phyloP scores from a whole-genome alignment of 2,797 vertebrate genomes.

The Phalloptychus januarius region DNA sequence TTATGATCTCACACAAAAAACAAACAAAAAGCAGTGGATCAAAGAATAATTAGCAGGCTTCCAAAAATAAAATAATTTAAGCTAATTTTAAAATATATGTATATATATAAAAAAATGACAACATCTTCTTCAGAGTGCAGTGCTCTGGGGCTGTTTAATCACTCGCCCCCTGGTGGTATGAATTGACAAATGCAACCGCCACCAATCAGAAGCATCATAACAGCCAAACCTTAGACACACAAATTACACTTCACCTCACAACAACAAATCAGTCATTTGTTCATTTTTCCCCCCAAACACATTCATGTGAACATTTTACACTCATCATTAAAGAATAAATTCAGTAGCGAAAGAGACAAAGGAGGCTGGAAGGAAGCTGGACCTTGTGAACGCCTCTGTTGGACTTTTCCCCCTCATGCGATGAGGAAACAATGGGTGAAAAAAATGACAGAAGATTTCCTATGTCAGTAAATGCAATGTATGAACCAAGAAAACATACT shows the following conservation, averaged over 20 bases:
- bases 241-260: constrained; percentile 48
- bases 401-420: constrained; percentile 13
- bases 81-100: constrained; percentile 42
- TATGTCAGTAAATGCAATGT: constrained; percentile 50
- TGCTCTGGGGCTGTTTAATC: constrained; percentile 59
- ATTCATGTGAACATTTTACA: constrained; percentile 64
- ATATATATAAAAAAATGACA: constrained; percentile 29
- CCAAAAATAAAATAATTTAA: constrained; percentile 73
- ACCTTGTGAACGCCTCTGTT: constrained; percentile 27
- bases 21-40: constrained; percentile 49
- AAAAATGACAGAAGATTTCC: constrained; percentile 7
- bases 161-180: constrained; percentile 56
- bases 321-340: constrained; percentile 73
- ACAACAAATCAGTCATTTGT: constrained; percentile 39
- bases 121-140: constrained; percentile 70
- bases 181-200: constrained; percentile 36
- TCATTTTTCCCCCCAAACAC: constrained; percentile 45
- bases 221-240: constrained; percentile 51
- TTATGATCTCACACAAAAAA: constrained; percentile 47
- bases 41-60: constrained; percentile 67
- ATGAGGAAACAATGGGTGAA: constrained; percentile 21
- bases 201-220: constrained; percentile 70
- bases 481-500: constrained; percentile 24
- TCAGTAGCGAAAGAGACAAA: constrained; percentile 23
- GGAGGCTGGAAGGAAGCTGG: constrained; percentile 32